phyloP scores from a whole-genome alignment of 2,113 vertebrate genomes.

The Gnathochromis pfefferi region DNA sequence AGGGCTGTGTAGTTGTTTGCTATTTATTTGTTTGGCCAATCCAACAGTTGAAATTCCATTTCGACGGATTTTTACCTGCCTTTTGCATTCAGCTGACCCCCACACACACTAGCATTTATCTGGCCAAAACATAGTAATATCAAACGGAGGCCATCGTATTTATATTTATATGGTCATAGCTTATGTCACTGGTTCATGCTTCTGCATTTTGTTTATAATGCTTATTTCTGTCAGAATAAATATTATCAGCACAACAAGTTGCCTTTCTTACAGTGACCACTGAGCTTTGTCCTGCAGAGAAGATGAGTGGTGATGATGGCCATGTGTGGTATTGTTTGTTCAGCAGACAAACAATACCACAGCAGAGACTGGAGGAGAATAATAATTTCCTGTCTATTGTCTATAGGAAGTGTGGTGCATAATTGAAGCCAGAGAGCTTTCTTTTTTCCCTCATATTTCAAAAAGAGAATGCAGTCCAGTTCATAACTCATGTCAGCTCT shows the following conservation, averaged over 20 bases:
- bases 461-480: neutral
- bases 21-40: neutral
- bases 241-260: neutral
- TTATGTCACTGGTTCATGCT: neutral
- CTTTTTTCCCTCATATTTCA: neutral
- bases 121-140: neutral
- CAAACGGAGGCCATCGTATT: neutral
- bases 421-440: constrained; percentile 22
- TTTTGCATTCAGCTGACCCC: neutral
- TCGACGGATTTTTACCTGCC: neutral
- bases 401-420: neutral
- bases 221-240: neutral
- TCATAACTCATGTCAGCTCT: constrained; percentile 12
- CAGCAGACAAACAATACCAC: neutral
- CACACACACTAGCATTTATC: neutral
- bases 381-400: constrained; percentile 7
- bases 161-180: neutral
- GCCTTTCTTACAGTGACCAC: neutral
- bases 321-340: neutral
- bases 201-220: neutral
- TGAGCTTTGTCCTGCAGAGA: neutral
- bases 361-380: neutral
- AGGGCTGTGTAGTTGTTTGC: neutral
- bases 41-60: neutral
- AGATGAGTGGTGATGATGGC: neutral